Base-by-base conservation (phyloP, 2,888 invertebrate genomes). In the Hypselothyrea guttata region DNA sequence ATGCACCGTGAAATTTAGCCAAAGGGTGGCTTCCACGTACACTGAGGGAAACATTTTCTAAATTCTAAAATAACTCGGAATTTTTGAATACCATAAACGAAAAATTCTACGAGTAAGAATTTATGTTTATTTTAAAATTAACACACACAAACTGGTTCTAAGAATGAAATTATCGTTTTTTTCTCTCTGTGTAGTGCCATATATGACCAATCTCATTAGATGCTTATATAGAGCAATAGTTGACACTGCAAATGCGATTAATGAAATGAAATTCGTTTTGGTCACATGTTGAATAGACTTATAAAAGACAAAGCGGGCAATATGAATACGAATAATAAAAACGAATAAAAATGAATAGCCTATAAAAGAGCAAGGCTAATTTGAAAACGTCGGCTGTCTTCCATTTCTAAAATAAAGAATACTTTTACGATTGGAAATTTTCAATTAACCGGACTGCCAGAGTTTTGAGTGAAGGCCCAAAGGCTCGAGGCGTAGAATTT, bases 211-310 rank as follows among this genome's bases (percentile, higher is more conserved):
- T 52, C 42, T 54, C 47, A 51, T 33, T 37, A 22, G 34, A 65
- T 62, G 22, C 22, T 22, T 22, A 62, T 71, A 56, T 71, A 38
- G 62, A 55, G 59, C 57, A 57, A 48, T 49, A 72, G 63, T 53
- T 46, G 73, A 46, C 53, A 31, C 61, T 27, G 44, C 22, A 58
- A 68, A 75, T 68, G 60, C 56, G 71, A 84, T 81, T 76, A 84
- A 89, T 89, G 79, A 88, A 89, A 87, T 88, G 86, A 82, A 86
- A 90, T 90, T 88, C 76, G 90, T 86, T 86, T 73, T 89, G 89
- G 89, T 90, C 90, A 90, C 89, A 89, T 90, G 89, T 75, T 84
- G 70, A 81, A 79, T 70, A 53, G 59, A 73, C 76, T 86, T 83
- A 75, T 54, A 51, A 69, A 47, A 16, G 4, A 35, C 18, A 52